Evolutionary conservation across 2,888 invertebrate species (phyloP).

Genomic region (Pterostichus madidus): DNA sequence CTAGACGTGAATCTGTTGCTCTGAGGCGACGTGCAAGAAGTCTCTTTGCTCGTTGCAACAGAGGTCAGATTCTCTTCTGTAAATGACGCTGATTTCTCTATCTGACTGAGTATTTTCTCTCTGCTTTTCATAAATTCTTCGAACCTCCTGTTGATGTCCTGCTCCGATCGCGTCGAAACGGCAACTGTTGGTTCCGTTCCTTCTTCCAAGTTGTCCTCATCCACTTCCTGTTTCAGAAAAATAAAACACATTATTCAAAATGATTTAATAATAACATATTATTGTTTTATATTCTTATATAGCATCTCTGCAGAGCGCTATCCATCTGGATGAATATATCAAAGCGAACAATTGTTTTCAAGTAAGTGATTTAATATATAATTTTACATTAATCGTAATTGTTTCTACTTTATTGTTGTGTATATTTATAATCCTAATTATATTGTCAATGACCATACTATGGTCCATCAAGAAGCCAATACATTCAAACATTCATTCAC

Average conservation of each 20-base stretch:
- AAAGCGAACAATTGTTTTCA: no score
- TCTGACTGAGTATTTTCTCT: constrained; percentile 73
- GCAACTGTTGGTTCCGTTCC: constrained; percentile 74
- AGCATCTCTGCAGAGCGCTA: no score
- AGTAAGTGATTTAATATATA: no score
- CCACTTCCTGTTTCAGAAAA: constrained; percentile 81
- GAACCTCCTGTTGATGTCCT: constrained; percentile 79
- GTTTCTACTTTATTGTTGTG: no score
- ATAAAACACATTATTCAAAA: constrained; percentile 15
- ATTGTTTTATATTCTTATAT: no score
- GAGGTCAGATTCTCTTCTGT: constrained; percentile 58
- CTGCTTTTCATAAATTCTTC: constrained; percentile 80
- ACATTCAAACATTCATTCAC: no score
- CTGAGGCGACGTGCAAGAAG: neutral
- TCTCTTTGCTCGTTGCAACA: constrained; percentile 5
- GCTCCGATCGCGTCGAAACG: constrained; percentile 78
- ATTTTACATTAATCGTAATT: no score
- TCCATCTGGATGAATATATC: no score
- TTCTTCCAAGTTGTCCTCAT: constrained; percentile 82
- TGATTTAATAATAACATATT: neutral
- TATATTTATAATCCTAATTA: no score
- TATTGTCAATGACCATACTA: no score
- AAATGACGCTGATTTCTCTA: constrained; percentile 44
- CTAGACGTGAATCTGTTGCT: constrained; percentile 53
- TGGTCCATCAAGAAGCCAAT: no score